Conservation (phyloP, 2,113 vertebrate species). For the Steatornis caripensis region DNA sequence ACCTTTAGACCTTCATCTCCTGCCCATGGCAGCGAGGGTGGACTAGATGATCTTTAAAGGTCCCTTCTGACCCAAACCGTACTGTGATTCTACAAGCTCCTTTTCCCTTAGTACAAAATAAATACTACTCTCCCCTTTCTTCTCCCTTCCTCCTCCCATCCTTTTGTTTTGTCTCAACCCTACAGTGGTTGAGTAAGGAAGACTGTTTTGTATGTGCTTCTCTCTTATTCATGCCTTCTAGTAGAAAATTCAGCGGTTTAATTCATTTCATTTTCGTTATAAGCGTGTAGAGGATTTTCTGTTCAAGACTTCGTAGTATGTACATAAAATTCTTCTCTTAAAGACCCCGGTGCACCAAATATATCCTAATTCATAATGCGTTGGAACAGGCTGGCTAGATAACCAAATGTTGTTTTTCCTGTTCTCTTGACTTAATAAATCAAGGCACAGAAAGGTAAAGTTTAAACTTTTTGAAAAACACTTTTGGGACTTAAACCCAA, state of each 20-base stretch:
- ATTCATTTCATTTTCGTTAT: background rate
- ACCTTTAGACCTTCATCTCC: slow-evolving; percentile 55
- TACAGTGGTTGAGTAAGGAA: background rate
- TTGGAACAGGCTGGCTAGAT: background rate
- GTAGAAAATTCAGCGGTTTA: background rate
- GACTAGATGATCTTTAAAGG: slow-evolving; percentile 37
- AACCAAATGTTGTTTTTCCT: background rate
- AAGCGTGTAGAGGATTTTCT: background rate
- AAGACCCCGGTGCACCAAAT: background rate
- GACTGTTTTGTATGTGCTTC: background rate
- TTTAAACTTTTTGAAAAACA: background rate
- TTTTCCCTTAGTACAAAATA: background rate
- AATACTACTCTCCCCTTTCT: background rate
- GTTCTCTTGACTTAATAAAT: background rate
- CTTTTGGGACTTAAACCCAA: background rate
- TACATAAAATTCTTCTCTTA: background rate
- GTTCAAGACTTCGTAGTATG: background rate
- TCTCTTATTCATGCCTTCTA: background rate
- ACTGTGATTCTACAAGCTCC: background rate
- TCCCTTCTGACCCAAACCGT: background rate
- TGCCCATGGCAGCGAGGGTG: background rate
- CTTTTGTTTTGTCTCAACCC: background rate
- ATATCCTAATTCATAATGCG: background rate
- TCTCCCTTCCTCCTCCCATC: background rate
- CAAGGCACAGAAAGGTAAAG: background rate